Conservation (phyloP, 2,113 vertebrate genomes). For the Cricetomys ansorgei region DNA sequence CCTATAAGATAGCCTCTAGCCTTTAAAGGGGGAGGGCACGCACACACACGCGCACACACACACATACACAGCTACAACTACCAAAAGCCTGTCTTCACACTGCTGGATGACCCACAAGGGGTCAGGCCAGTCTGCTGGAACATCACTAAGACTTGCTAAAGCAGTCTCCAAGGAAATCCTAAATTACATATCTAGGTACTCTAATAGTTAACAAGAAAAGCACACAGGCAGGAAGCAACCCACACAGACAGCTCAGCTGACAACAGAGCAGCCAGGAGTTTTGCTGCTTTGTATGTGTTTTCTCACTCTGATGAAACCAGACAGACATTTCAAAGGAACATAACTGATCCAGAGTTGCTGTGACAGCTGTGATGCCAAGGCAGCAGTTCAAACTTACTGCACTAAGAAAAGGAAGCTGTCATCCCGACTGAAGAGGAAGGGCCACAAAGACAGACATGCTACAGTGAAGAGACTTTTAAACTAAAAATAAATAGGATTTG, state of each 20-base stretch:
- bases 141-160: background rate
- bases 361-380: background rate
- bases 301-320: background rate
- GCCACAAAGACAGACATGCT: background rate
- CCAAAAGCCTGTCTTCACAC: background rate
- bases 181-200: accelerated
- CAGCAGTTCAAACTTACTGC: accelerated
- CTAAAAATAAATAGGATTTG: background rate
- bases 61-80: background rate
- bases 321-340: no score
- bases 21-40: no score
- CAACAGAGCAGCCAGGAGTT: background rate
- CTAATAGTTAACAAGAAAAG: background rate
- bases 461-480: background rate
- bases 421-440: background rate
- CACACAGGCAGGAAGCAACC: background rate
- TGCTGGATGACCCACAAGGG: background rate
- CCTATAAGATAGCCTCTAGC: background rate
- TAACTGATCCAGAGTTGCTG: background rate
- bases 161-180: background rate
- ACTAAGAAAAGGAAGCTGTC: background rate
- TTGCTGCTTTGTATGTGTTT: background rate
- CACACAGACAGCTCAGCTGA: accelerated
- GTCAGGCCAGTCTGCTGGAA: no score
- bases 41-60: no score